A percentile compares a stretch with the other conserved stretches of the same genome.
Conservation (phyloP, 2,888 invertebrate species). For the Ephialtes manifestator region DNA sequence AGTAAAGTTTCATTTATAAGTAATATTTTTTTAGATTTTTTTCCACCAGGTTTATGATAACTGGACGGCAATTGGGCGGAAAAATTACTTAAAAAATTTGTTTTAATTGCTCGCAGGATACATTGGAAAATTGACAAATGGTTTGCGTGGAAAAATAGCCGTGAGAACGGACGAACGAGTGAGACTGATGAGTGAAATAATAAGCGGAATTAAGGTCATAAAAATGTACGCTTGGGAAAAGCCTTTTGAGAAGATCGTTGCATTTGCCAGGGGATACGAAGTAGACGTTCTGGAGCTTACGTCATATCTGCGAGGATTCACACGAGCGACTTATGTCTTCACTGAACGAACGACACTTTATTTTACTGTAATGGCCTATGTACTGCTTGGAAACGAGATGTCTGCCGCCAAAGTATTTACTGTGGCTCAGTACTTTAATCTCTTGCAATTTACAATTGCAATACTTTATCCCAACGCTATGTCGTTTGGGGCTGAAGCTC, state of each 20-base stretch:
- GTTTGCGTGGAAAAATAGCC: slow-evolving; percentile 86
- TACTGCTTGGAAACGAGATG: slow-evolving; percentile 88
- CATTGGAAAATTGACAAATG: slow-evolving; percentile 86
- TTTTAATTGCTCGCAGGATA: slow-evolving; percentile 83
- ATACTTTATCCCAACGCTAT: slow-evolving; percentile 89
- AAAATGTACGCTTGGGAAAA: slow-evolving; percentile 96
- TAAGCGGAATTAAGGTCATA: slow-evolving; percentile 92
- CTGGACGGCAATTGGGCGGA: background rate
- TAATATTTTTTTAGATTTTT: too few relatives aligned
- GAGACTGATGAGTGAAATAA: slow-evolving; percentile 93
- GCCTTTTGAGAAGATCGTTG: slow-evolving; percentile 91
- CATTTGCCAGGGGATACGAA: slow-evolving; percentile 91
- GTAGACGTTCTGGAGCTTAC: slow-evolving; percentile 89
- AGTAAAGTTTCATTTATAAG: too few relatives aligned
- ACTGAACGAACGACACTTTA: slow-evolving; percentile 95
- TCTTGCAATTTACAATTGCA: slow-evolving; percentile 90
- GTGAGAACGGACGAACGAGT: slow-evolving; percentile 90
- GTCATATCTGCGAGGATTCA: slow-evolving; percentile 90
- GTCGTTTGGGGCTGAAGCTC: slow-evolving; percentile 88
- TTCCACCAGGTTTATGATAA: background rate
- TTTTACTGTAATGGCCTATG: slow-evolving; percentile 92
- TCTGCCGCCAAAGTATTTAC: slow-evolving; percentile 91
- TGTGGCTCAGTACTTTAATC: slow-evolving; percentile 92
- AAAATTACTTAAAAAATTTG: background rate
- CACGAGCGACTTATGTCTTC: slow-evolving; percentile 90